Conservation (phyloP, 2,888 invertebrate genomes). For the Drosophila neoperkinsi region DNA sequence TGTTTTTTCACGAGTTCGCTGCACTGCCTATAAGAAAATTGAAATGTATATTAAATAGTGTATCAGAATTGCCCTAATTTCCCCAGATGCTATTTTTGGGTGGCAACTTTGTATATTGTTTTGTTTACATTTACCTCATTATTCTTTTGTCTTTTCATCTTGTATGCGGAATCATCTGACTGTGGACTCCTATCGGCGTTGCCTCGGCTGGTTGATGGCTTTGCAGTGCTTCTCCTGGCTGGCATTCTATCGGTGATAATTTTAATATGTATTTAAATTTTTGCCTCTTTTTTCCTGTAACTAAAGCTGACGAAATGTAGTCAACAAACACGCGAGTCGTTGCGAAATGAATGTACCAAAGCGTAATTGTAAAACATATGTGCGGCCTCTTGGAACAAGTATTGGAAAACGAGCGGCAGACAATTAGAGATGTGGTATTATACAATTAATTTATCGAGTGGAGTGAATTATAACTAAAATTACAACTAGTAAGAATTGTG, state of each 20-base stretch:
- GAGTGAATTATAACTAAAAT: constrained; percentile 22
- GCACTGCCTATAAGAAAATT: constrained; percentile 79
- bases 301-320: constrained; percentile 46
- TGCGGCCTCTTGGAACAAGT: constrained; percentile 36
- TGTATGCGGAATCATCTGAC: constrained; percentile 76
- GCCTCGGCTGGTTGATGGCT: constrained; percentile 41
- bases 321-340: constrained; percentile 38
- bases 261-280: constrained; percentile 77
- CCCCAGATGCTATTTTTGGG: constrained; percentile 60
- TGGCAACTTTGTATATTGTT: constrained; percentile 47
- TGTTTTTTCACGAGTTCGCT: constrained; percentile 83
- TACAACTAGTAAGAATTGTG: constrained; percentile 20
- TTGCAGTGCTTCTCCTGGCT: constrained; percentile 81
- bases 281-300: constrained; percentile 5
- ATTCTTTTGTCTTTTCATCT: constrained; percentile 83
- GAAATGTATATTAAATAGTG: constrained; percentile 25
- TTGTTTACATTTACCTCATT: constrained; percentile 79
- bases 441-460: constrained; percentile 34
- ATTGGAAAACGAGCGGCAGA: constrained; percentile 46
- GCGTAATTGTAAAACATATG: constrained; percentile 69
- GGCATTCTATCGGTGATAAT: constrained; percentile 83
- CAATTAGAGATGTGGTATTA: constrained; percentile 58
- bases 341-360: constrained; percentile 73
- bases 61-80: constrained; percentile 25
- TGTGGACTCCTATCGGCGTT: constrained; percentile 65